These are phyloP conservation scores for Gymnodraco acuticeps DNA, from an alignment of 2,797 vertebrate species.

Conservation along the genomic window DNA sequence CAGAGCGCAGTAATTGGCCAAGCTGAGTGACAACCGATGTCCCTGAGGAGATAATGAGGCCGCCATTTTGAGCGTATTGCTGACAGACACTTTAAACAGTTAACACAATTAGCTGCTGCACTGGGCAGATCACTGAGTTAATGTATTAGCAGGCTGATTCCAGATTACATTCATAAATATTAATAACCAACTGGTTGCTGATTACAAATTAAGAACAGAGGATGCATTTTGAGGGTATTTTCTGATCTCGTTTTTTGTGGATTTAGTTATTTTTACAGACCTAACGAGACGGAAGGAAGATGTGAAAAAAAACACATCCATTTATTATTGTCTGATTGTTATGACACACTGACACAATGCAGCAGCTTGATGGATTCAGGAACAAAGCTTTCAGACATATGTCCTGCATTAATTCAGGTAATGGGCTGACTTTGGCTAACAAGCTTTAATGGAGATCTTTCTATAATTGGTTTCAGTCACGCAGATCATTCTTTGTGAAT, in stretches of 20 bases:
- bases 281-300: not conserved
- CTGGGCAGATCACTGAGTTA: constrained; percentile 49
- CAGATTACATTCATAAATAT: constrained; percentile 57
- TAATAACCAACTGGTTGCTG: constrained; percentile 53
- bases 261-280: not conserved
- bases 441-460: no score
- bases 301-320: not conserved
- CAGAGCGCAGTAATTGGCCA: constrained; percentile 62
- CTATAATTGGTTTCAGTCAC: no score
- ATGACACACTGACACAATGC: constrained; percentile 14
- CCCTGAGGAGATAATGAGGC: constrained; percentile 67
- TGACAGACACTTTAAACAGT: constrained; percentile 61
- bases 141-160: constrained; percentile 56
- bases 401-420: constrained; percentile 52
- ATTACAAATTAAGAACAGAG: constrained; percentile 24
- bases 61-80: constrained; percentile 63
- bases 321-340: constrained; percentile 1
- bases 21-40: constrained; percentile 61
- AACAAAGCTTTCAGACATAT: constrained; percentile 56
- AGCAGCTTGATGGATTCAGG: constrained; percentile 67
- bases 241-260: not conserved
- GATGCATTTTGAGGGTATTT: not conserved
- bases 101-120: constrained; percentile 60
- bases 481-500: no score
- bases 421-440: constrained; percentile 59